Percentiles rank a stretch among this genome's conserved stretches.
These are phyloP conservation scores for Epinotia demarniana DNA, from an alignment of 2,888 invertebrate species.

Conservation along the genomic window DNA sequence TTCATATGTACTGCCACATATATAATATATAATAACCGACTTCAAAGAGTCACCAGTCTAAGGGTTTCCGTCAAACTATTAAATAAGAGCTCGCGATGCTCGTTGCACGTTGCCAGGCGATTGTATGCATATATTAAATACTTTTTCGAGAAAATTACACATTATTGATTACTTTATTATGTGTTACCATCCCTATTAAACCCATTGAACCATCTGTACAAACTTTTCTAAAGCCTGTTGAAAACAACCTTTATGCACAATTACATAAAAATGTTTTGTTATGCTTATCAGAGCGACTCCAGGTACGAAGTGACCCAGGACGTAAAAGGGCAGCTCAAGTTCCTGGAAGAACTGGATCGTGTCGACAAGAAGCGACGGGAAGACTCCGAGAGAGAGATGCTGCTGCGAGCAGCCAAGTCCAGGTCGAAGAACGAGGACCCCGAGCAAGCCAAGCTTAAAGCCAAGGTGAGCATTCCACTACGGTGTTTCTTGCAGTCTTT, in stretches of 20 bases:
- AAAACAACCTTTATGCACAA: not conserved
- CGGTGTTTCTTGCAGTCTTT: not conserved
- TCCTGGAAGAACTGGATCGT: slow-evolving; percentile 97
- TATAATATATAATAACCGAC: not conserved
- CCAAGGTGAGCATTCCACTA: slow-evolving; percentile 86
- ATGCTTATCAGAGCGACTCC: slow-evolving; percentile 87
- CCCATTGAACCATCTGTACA: too few species aligned
- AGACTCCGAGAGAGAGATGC: slow-evolving; percentile 97
- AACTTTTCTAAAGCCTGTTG: not conserved
- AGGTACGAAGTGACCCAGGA: slow-evolving; percentile 96
- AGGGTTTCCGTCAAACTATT: not conserved
- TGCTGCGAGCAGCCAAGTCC: slow-evolving; percentile 97
- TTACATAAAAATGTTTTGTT: not conserved
- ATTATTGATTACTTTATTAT: too few species aligned
- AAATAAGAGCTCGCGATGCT: not conserved
- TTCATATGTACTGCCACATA: not conserved
- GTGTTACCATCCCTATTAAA: too few species aligned
- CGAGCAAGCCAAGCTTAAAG: slow-evolving; percentile 98
- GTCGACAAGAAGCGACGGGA: slow-evolving; percentile 97
- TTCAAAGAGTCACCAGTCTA: not conserved
- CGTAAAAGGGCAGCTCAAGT: slow-evolving; percentile 96
- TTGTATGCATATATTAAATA: not conserved
- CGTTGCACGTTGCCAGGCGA: not conserved
- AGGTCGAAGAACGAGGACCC: slow-evolving; percentile 98
- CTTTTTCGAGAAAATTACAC: too few species aligned